phyloP scores from a whole-genome alignment of 1,140 invertebrate genomes.

The Ladona fulva region DNA sequence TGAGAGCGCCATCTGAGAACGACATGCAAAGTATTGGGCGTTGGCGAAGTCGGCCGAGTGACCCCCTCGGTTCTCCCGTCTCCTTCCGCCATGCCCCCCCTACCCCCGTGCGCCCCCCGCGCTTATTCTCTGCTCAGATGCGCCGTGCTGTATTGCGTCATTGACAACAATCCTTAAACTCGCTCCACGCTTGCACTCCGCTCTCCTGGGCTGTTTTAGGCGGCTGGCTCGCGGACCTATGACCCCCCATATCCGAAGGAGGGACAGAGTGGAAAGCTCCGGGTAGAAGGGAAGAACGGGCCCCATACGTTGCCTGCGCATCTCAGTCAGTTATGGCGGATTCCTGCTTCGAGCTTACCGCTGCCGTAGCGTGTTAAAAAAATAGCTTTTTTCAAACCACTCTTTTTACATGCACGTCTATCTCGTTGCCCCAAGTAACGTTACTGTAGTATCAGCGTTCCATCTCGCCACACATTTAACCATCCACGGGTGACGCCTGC shows the following conservation, averaged over 20 bases:
- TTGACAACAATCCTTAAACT: not conserved
- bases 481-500: too few relatives aligned
- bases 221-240: not conserved
- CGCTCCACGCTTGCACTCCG: not conserved
- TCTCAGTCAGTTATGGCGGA: not conserved
- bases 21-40: constrained; percentile 7
- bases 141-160: not conserved
- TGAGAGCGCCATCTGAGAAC: not conserved
- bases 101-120: not conserved
- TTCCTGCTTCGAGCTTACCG: not conserved
- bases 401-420: not conserved
- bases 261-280: not conserved
- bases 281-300: not conserved
- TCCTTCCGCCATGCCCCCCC: not conserved
- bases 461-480: too few relatives aligned
- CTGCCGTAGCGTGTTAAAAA: not conserved
- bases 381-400: not conserved
- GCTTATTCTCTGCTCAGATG: not conserved
- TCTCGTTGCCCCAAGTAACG: too few relatives aligned
- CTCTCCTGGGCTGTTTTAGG: not conserved
- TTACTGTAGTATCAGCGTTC: too few relatives aligned
- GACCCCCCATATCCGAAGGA: not conserved
- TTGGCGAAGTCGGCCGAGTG: not conserved
- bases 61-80: not conserved
- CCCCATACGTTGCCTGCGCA: not conserved